Evolutionary conservation across 2,113 vertebrate genomes (phyloP).

Genomic region (Probosciger aterrimus): DNA sequence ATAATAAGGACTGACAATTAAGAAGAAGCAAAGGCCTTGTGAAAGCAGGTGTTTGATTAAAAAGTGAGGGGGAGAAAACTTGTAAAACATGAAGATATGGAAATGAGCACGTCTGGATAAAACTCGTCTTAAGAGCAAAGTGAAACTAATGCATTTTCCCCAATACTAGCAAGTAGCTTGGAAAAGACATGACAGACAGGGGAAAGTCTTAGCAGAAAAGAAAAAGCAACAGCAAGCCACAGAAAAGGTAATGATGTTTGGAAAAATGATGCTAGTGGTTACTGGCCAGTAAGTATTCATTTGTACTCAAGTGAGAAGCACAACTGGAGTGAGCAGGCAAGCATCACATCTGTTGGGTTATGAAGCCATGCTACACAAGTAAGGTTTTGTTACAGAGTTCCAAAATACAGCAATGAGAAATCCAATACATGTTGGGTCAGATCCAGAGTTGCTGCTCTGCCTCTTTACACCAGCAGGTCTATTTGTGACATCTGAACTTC

Average conservation of each 20-base stretch:
- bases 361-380: slow-evolving; percentile 61
- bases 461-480: not conserved
- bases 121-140: slow-evolving; percentile 17
- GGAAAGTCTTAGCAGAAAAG: not conserved
- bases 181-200: not conserved
- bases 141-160: not conserved
- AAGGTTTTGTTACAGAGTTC: slow-evolving; percentile 57
- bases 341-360: slow-evolving; percentile 37
- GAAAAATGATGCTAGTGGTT: slow-evolving; percentile 38
- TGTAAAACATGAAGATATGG: slow-evolving; percentile 22
- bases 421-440: slow-evolving; percentile 4
- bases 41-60: slow-evolving; percentile 70
- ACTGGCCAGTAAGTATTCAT: slow-evolving; percentile 44
- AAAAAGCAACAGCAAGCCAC: not conserved
- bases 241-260: slow-evolving; percentile 12
- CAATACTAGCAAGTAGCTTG: not conserved
- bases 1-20: slow-evolving; percentile 45
- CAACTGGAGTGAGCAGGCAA: slow-evolving; percentile 21
- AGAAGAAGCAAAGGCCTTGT: slow-evolving; percentile 37
- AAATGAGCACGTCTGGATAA: slow-evolving; percentile 52
- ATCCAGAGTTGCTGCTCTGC: slow-evolving; percentile 4
- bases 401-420: slow-evolving; percentile 55
- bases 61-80: slow-evolving; percentile 56
- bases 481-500: slow-evolving; percentile 24
- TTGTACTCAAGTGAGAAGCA: slow-evolving; percentile 57